Evolutionary conservation across 1,140 invertebrate species (phyloP).

Genomic region (Drosophila aff.): DNA sequence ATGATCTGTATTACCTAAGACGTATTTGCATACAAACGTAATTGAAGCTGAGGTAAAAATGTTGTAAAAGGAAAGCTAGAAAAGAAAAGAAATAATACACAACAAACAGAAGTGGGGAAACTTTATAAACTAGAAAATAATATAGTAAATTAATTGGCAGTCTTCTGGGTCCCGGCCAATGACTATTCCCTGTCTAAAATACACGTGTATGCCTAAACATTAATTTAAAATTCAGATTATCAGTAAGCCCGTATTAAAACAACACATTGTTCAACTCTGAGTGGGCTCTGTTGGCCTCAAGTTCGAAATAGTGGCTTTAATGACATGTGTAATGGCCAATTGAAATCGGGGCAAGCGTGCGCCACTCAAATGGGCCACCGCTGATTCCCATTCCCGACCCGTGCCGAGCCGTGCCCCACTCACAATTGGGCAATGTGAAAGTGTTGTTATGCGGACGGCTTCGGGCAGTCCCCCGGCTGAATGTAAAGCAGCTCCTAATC

Average conservation of each 20-base stretch:
- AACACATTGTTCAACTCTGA: not conserved
- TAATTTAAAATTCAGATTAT: not conserved
- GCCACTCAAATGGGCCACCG: conserved; percentile 20
- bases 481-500: conserved; percentile 36
- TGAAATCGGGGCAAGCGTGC: conserved; percentile 45
- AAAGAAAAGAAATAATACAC: not conserved
- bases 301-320: not conserved
- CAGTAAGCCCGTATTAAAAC: not conserved
- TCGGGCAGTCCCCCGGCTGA: conserved; percentile 13
- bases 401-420: conserved; percentile 25
- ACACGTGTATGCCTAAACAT: too few relatives aligned
- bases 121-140: not conserved
- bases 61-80: not conserved
- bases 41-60: not conserved
- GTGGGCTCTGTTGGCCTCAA: too few relatives aligned
- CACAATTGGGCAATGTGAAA: conserved; percentile 55
- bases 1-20: not conserved
- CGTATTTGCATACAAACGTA: conserved; percentile 3
- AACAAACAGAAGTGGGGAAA: not conserved
- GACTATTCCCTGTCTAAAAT: too few relatives aligned
- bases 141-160: too few relatives aligned
- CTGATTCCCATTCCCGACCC: conserved; percentile 45
- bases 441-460: conserved; percentile 58
- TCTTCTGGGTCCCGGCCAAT: too few relatives aligned
- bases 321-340: conserved; percentile 6